Percentiles rank a stretch among this genome's conserved stretches.
Evolutionary conservation across 2,113 vertebrate species (phyloP).

Genomic region (Xiphias gladius): DNA sequence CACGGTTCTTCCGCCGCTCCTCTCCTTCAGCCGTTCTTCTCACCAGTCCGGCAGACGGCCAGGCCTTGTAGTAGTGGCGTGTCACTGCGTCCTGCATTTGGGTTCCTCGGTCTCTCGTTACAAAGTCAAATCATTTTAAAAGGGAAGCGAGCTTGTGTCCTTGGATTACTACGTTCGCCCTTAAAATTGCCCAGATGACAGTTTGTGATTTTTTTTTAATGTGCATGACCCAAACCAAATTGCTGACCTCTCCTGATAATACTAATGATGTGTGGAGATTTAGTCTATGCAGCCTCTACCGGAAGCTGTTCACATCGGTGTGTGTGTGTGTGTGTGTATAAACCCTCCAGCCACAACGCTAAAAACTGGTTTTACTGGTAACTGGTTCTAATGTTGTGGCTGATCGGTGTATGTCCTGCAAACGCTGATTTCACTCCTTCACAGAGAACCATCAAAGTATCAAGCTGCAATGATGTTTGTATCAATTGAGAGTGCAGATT

Average conservation of each 20-base stretch:
- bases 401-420: too few relatives aligned
- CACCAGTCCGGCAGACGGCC: too few relatives aligned
- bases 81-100: too few relatives aligned
- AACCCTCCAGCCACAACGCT: too few relatives aligned
- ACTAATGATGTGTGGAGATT: background rate
- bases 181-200: background rate
- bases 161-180: background rate
- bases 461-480: background rate
- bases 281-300: conserved; percentile 13
- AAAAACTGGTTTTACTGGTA: too few relatives aligned
- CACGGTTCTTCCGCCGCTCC: too few relatives aligned
- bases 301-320: background rate
- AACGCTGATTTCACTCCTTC: background rate
- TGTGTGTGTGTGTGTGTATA: too few relatives aligned
- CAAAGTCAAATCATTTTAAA: background rate
- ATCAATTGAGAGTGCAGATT: background rate
- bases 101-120: too few relatives aligned
- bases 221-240: background rate
- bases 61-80: too few relatives aligned
- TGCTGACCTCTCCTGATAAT: conserved; percentile 2
- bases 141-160: background rate
- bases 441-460: background rate
- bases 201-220: conserved; percentile 3
- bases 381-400: background rate
- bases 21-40: too few relatives aligned